phyloP scores from a whole-genome alignment of 2,888 invertebrate genomes.

The Geophilus truncorum region DNA sequence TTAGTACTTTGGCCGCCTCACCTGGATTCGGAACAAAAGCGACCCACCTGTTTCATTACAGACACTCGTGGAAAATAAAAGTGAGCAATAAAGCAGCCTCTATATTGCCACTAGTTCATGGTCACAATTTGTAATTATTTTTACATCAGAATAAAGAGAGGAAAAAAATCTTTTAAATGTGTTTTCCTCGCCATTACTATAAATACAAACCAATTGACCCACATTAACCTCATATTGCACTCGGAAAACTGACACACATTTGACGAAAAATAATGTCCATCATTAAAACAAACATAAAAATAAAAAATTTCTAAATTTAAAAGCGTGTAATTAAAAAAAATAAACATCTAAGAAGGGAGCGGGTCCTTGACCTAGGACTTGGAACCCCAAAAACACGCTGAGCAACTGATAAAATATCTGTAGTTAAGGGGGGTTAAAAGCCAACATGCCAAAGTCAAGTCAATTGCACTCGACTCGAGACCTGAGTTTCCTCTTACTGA shows the following conservation, averaged over 20 bases:
- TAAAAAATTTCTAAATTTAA: neutral
- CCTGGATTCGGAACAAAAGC: neutral
- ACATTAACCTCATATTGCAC: neutral
- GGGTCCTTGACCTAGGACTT: neutral
- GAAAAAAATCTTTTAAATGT: neutral
- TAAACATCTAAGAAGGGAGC: neutral
- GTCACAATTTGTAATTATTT: neutral
- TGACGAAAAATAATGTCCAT: neutral
- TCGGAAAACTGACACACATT: neutral
- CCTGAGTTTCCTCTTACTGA: neutral
- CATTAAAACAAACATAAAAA: no score
- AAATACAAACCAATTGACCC: neutral
- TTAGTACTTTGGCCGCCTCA: neutral
- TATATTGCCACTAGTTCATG: neutral
- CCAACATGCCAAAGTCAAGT: slow-evolving; percentile 1
- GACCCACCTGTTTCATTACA: neutral
- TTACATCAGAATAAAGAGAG: neutral
- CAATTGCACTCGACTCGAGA: no score
- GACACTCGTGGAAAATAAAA: neutral
- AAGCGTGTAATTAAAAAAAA: neutral
- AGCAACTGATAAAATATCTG: neutral
- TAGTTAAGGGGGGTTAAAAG: neutral
- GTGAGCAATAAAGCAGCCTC: neutral
- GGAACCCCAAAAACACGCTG: neutral
- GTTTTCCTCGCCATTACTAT: neutral